A percentile compares a stretch with the other conserved stretches of the same genome.
Evolutionary conservation across 2,797 vertebrate genomes (phyloP).

Genomic region (Pipistrellus kuhlii): DNA sequence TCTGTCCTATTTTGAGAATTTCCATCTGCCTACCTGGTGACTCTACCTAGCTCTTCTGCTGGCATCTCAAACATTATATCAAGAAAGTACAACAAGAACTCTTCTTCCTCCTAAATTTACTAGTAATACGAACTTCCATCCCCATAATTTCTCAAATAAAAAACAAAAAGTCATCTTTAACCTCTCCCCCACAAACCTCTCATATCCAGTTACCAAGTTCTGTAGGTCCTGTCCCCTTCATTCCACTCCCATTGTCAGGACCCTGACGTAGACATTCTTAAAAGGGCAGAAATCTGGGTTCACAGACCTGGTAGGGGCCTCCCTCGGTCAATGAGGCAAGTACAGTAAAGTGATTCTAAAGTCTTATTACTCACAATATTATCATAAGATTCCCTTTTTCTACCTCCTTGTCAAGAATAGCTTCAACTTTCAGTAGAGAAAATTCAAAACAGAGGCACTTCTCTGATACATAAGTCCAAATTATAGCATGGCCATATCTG

Average conservation of each 20-base stretch:
- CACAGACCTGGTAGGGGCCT: background rate
- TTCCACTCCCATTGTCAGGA: background rate
- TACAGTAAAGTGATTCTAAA: background rate
- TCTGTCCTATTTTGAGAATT: constrained; percentile 1
- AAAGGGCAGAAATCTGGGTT: background rate
- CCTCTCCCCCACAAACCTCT: background rate
- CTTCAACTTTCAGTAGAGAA: constrained; percentile 25
- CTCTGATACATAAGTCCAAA: background rate
- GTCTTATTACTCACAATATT: background rate
- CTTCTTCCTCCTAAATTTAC: background rate
- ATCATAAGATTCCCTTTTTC: background rate
- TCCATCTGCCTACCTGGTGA: background rate
- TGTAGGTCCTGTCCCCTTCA: background rate
- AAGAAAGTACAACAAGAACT: background rate
- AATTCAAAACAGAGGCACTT: constrained; percentile 8
- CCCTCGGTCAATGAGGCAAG: background rate
- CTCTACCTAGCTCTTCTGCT: background rate
- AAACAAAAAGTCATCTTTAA: background rate
- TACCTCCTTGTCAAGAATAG: background rate
- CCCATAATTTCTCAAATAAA: constrained; percentile 1
- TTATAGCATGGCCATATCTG: background rate
- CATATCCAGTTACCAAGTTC: background rate
- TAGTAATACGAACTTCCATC: background rate
- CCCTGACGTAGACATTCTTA: background rate
- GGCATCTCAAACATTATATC: constrained; percentile 2